Evolutionary conservation across 2,113 vertebrate genomes (phyloP), one percentile per base, ranked within the genome.

Genomic region (Athene cunicularia): DNA sequence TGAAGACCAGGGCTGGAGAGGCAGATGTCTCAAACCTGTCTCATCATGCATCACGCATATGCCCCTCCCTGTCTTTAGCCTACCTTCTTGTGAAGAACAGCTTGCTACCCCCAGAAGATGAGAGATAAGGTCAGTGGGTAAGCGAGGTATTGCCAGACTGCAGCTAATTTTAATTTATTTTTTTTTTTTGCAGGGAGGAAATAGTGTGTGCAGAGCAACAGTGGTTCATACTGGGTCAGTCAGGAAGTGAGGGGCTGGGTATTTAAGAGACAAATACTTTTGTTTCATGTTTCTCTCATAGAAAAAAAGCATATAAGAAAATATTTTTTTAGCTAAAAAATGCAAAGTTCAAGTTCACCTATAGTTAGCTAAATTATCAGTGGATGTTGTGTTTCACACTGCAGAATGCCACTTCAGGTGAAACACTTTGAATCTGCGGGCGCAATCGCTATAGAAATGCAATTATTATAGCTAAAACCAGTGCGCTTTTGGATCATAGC

Each of bases 211-310:
- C 74, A 55, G 86, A 93, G 70, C 58, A 62, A 60, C 86, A n/a
- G 28, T 47, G 83, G 77, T 49, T 95, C 55, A 30, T 47, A 15
- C 24, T 39, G 84, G 94, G 93, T 94, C 96, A 96, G 53, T 72
- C 86, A 97, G 97, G 95, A 97, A 97, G 55, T 56, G 58, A 32
- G 70, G 45, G 91, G 62, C 70, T 82, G 53, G 45, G n/a, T 73
- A 35, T 73, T 85, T 89, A 58, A 63, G 82, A 93, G 68, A 39
- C 47, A 80, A 20, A 41, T 43, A 64, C 50, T 94, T 97, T 93
- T 90, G 27, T 33, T 89, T 88, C 35, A 24, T 43, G 35, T 37
- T 91, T 93, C 23, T 73, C 58, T 84, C 71, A 58, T 80, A 60
- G 45, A 71, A 37, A 87, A 87, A 86, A 77, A 67, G 5, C 21